Evolutionary conservation across 2,113 vertebrate species (phyloP).

Genomic region (Daboia siamensis): DNA sequence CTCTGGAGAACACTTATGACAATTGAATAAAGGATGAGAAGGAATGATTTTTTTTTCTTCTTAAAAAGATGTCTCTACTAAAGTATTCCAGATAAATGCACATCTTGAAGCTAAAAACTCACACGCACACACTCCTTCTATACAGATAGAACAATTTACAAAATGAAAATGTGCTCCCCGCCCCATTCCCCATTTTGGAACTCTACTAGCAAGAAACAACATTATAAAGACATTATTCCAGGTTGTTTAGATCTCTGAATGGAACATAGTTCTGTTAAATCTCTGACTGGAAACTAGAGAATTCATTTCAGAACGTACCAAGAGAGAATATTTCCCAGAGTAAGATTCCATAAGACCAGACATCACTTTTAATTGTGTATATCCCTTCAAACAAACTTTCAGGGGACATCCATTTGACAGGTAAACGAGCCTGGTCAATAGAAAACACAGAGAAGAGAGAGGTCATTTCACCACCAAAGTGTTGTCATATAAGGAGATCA

Average conservation of each 20-base stretch:
- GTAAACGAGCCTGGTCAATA: slow-evolving; percentile 83
- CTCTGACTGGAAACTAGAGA: neutral
- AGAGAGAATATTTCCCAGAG: slow-evolving; percentile 99
- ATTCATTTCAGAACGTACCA: slow-evolving; percentile 69
- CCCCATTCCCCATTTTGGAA: neutral
- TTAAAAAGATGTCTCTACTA: neutral
- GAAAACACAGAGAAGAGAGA: slow-evolving; percentile 8
- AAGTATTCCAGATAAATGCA: neutral
- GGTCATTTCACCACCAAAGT: neutral
- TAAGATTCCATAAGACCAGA: slow-evolving; percentile 95
- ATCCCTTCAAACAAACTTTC: slow-evolving; percentile 91
- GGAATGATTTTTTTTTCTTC: neutral
- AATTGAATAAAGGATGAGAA: neutral
- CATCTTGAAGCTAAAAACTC: neutral
- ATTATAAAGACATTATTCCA: neutral
- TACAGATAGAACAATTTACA: neutral
- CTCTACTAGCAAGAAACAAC: neutral
- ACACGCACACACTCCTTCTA: neutral
- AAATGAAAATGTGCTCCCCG: neutral
- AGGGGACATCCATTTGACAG: slow-evolving; percentile 98
- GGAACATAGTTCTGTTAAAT: neutral
- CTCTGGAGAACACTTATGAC: neutral
- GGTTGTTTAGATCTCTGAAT: neutral
- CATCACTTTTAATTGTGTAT: slow-evolving; percentile 93
- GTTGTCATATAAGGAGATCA: neutral